Percentiles rank a stretch among this genome's conserved stretches.
Conservation (phyloP, 2,888 invertebrate genomes). For the Nematopogon swammerdamellus region DNA sequence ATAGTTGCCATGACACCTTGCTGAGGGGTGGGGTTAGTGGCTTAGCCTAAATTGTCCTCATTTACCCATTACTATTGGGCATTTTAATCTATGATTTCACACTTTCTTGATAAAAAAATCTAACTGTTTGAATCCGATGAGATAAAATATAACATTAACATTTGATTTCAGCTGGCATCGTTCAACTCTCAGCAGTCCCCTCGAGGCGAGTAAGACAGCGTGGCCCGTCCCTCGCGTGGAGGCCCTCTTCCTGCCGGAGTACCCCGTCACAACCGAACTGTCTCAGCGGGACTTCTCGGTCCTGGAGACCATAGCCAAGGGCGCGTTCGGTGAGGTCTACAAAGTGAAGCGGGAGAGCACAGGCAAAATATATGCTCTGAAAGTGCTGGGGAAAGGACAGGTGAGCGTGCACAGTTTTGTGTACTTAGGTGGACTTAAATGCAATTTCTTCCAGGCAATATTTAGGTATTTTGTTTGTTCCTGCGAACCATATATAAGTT, state of each 20-base stretch:
- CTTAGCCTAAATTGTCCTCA: no score
- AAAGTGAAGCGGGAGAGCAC: constrained; percentile 68
- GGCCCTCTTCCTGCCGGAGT: constrained; percentile 85
- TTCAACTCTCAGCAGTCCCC: constrained; percentile 58
- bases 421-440: no score
- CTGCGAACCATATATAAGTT: no score
- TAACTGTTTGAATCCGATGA: no score
- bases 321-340: constrained; percentile 88
- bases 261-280: constrained; percentile 65
- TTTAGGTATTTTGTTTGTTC: no score
- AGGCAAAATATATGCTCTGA: constrained; percentile 74
- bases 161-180: constrained; percentile 61
- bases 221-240: constrained; percentile 84
- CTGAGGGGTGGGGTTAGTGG: no score
- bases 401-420: constrained; percentile 32
- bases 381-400: constrained; percentile 78
- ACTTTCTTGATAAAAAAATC: no score
- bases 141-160: no score
- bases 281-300: constrained; percentile 61
- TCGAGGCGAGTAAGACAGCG: constrained; percentile 63
- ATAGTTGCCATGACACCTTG: no score
- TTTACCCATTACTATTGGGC: no score
- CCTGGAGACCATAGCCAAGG: constrained; percentile 74
- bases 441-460: no score
- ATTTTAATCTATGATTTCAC: no score